Conservation (phyloP, 1,140 invertebrate genomes). For the Heliconius melpomene region DNA sequence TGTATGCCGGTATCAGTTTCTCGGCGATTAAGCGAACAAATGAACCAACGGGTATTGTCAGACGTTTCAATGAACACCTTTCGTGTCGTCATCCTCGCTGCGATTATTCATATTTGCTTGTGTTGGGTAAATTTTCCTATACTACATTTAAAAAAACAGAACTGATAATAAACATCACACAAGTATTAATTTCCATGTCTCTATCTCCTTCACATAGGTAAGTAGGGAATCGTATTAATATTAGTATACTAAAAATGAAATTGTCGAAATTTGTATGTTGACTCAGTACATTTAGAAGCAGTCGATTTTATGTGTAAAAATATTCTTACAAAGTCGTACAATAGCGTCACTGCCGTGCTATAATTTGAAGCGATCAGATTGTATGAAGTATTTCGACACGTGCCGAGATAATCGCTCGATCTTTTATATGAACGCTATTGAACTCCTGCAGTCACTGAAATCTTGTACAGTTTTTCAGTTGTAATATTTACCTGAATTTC, state of each 20-base stretch:
- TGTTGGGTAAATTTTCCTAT: neutral
- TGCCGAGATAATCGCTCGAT: constrained; percentile 8
- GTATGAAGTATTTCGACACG: neutral
- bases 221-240: no score
- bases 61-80: constrained; percentile 5
- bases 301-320: no score
- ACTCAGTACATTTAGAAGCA: no score
- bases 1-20: constrained; percentile 36
- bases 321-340: neutral
- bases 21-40: constrained; percentile 39
- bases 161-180: no score
- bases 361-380: neutral
- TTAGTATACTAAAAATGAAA: no score
- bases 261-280: no score
- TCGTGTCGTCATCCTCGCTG: neutral
- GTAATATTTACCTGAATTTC: no score
- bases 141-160: no score
- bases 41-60: constrained; percentile 35
- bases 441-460: neutral
- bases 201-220: no score
- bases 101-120: neutral
- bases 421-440: neutral
- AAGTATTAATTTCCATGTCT: no score
- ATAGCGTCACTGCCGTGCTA: neutral
- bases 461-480: constrained; percentile 3